Conservation (phyloP, 2,113 vertebrate genomes). For the Dolichotis patagonum region DNA sequence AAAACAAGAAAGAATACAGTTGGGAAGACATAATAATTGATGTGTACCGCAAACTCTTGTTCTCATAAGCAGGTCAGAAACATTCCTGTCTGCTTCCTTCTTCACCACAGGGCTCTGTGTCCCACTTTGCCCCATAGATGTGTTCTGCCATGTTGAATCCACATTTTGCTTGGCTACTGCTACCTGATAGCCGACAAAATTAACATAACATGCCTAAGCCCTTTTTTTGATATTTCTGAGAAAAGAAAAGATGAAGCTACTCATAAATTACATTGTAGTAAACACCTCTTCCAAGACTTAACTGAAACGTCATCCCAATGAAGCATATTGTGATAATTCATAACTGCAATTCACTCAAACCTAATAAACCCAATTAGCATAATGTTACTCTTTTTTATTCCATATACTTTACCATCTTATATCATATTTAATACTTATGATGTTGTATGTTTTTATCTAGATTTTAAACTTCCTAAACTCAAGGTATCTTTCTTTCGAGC, state of each 20-base stretch:
- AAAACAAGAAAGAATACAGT: not conserved
- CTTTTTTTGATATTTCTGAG: not conserved
- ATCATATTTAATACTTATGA: not conserved
- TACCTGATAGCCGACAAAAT: not conserved
- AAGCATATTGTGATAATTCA: not conserved
- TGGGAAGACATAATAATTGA: not conserved
- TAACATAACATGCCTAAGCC: constrained; percentile 13
- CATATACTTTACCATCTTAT: not conserved
- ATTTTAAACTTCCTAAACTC: not conserved
- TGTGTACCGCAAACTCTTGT: not conserved
- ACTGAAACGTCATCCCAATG: not conserved
- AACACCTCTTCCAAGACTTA: not conserved
- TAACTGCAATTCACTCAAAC: not conserved
- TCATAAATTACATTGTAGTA: not conserved
- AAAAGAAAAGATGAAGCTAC: not conserved
- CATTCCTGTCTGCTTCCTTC: not conserved
- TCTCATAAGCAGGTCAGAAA: not conserved
- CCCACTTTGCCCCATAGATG: not conserved
- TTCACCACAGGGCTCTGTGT: not conserved
- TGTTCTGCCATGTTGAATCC: not conserved
- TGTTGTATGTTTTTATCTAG: not conserved
- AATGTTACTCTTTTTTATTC: not conserved
- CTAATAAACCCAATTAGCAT: not conserved
- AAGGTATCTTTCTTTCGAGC: not conserved
- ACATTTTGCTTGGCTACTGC: not conserved